Evolutionary conservation across 1,140 invertebrate species (phyloP).

Genomic region (Gonatopus flavifemur): DNA sequence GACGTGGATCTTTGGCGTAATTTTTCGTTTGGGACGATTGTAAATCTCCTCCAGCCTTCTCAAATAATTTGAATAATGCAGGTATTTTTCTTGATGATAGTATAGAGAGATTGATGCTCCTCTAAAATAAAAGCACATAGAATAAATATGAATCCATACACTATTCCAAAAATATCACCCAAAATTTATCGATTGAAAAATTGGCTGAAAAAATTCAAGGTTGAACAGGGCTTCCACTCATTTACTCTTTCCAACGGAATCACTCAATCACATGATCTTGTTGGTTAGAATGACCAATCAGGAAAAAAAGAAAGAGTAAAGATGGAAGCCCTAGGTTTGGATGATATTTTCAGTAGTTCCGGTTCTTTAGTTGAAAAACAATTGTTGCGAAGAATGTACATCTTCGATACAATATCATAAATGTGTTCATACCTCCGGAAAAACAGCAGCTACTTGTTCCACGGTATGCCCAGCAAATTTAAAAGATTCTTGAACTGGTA

Average conservation of each 20-base stretch:
- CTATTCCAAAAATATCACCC: no score
- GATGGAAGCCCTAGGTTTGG: background rate
- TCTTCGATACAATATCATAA: no score
- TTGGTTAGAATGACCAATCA: no score
- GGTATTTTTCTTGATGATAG: constrained; percentile 87
- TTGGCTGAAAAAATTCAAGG: background rate
- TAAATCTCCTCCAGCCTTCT: constrained; percentile 83
- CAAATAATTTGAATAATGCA: constrained; percentile 74
- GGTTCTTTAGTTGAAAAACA: constrained; percentile 3
- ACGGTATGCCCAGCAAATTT: constrained; percentile 71
- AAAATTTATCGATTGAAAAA: no score
- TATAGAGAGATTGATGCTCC: constrained; percentile 83
- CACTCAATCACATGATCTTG: no score
- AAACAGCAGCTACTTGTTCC: constrained; percentile 73
- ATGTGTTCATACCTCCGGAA: constrained; percentile 65
- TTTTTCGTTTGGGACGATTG: constrained; percentile 80
- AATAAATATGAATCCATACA: constrained; percentile 13
- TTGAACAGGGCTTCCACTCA: background rate
- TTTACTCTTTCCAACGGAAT: no score
- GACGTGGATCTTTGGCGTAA: constrained; percentile 85
- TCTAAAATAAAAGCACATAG: constrained; percentile 67
- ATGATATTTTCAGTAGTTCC: background rate
- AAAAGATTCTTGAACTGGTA: constrained; percentile 79
- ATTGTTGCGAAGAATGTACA: no score
- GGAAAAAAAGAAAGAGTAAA: constrained; percentile 7